These are phyloP conservation scores for Probosciger aterrimus DNA, from an alignment of 2,113 vertebrate species.

Conservation along the genomic window DNA sequence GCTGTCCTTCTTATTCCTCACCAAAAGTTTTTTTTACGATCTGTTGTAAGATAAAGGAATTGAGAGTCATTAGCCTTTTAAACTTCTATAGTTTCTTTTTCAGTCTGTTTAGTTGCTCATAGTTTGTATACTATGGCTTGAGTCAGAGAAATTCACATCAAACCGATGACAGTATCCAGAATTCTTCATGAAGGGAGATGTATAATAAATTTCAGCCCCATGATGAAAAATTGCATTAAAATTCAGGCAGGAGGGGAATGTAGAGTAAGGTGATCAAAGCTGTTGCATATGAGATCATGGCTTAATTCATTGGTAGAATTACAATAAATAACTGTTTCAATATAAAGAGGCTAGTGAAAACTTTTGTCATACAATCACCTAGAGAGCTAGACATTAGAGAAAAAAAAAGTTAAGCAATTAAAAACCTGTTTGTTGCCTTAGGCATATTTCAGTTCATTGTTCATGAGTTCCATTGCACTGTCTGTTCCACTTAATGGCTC, in stretches of 20 bases:
- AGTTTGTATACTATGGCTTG: neutral
- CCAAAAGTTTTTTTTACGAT: neutral
- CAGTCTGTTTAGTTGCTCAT: neutral
- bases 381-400: slow-evolving; percentile 34
- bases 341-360: slow-evolving; percentile 18
- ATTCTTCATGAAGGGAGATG: neutral
- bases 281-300: neutral
- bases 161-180: neutral
- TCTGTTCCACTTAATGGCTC: slow-evolving; percentile 44
- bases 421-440: slow-evolving; percentile 58
- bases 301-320: neutral
- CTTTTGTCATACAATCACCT: slow-evolving; percentile 34
- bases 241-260: neutral
- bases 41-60: neutral
- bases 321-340: neutral
- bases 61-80: neutral
- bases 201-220: neutral
- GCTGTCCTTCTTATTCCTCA: accelerated
- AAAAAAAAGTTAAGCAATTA: slow-evolving; percentile 68
- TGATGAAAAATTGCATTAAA: neutral
- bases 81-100: neutral
- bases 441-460: slow-evolving; percentile 63
- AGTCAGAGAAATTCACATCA: neutral
- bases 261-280: neutral
- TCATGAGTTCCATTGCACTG: slow-evolving; percentile 31